A percentile compares a stretch with the other conserved stretches of the same genome.
Conservation (phyloP, 2,113 vertebrate species). For the Rhinolophus sinicus region DNA sequence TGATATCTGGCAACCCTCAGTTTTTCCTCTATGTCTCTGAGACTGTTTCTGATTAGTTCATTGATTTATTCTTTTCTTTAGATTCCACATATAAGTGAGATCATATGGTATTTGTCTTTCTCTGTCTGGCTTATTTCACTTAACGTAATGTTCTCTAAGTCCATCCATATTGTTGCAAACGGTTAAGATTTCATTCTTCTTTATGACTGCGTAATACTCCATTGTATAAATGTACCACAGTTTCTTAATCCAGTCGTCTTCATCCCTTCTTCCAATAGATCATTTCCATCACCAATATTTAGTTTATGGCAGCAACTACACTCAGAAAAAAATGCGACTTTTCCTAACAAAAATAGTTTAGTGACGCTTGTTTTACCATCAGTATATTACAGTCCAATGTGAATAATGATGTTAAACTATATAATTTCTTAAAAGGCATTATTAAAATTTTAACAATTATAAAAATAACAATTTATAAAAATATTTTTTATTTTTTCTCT, state of each 20-base stretch:
- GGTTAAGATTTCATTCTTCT: too few species aligned
- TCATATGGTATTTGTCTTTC: too few species aligned
- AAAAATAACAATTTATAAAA: not conserved
- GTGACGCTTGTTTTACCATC: not conserved
- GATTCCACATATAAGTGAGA: too few species aligned
- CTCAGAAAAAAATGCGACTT: not conserved
- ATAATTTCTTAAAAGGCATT: not conserved
- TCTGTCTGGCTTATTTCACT: too few species aligned
- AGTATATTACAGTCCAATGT: not conserved
- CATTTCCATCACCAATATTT: not conserved
- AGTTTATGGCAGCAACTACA: not conserved
- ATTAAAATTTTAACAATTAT: not conserved
- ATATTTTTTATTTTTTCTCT: not conserved
- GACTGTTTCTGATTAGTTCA: too few species aligned
- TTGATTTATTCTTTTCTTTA: too few species aligned
- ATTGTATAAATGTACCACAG: too few species aligned
- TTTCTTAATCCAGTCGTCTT: not conserved
- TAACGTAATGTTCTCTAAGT: too few species aligned
- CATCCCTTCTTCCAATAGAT: not conserved
- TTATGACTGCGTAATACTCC: too few species aligned
- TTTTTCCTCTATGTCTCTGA: too few species aligned
- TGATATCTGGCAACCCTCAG: too few species aligned
- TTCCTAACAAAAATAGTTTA: not conserved
- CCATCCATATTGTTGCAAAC: too few species aligned
- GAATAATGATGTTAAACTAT: not conserved